phyloP scores from a whole-genome alignment of 2,797 vertebrate species.

The Luscinia luscinia region DNA sequence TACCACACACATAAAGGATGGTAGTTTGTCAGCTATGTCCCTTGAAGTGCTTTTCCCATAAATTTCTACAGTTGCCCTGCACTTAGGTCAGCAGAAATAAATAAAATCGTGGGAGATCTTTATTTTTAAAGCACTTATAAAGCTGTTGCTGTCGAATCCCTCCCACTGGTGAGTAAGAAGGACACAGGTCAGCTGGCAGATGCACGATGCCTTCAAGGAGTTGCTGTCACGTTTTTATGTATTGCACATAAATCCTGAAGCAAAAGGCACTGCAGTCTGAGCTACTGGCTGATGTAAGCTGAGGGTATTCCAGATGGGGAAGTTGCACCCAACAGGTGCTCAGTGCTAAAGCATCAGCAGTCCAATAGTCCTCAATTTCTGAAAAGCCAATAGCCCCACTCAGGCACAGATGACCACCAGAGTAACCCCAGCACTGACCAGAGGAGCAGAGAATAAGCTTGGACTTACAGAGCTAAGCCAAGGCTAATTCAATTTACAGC shows the following conservation, averaged over 20 bases:
- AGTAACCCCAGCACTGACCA: not conserved
- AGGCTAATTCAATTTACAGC: not conserved
- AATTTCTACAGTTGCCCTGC: not conserved
- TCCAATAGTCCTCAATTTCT: not conserved
- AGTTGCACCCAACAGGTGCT: not conserved
- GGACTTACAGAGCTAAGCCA: not conserved
- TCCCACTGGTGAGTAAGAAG: not conserved
- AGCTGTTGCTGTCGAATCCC: not conserved
- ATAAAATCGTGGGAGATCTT: not conserved
- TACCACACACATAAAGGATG: not conserved
- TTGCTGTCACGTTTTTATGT: not conserved
- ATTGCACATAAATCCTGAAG: not conserved
- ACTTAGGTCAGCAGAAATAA: not conserved
- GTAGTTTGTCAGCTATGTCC: not conserved
- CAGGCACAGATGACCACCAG: not conserved
- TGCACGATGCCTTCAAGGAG: not conserved
- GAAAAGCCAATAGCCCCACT: not conserved
- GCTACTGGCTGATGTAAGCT: not conserved
- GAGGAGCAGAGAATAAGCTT: not conserved
- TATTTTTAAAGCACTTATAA: not conserved
- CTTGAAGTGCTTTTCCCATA: not conserved
- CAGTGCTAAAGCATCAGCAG: not conserved
- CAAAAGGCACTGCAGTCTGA: not conserved
- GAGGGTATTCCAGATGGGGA: not conserved
- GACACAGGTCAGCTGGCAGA: not conserved